Percentiles rank a stretch among this genome's conserved stretches.
These are phyloP conservation scores for Bombus superbus DNA, from an alignment of 1,140 invertebrate species.

Conservation along the genomic window DNA sequence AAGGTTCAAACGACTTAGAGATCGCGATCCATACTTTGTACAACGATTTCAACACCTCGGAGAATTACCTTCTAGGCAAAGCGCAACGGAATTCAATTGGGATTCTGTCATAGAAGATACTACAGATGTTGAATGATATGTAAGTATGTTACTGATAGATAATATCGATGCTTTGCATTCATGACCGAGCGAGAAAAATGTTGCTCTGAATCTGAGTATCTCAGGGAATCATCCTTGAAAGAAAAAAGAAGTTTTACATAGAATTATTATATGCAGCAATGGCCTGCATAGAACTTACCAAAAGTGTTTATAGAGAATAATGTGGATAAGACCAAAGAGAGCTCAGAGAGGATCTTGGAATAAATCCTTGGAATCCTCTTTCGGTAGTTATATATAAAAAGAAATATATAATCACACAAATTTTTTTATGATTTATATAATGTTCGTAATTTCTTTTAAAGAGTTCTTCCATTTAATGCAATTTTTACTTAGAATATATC, in stretches of 20 bases:
- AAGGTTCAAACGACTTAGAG: constrained; percentile 90
- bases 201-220: constrained; percentile 57
- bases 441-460: constrained; percentile 62
- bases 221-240: constrained; percentile 59
- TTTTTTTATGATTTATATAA: constrained; percentile 72
- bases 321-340: constrained; percentile 77
- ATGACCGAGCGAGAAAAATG: constrained; percentile 5
- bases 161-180: constrained; percentile 44
- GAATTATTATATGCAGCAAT: constrained; percentile 27
- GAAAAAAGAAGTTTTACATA: constrained; percentile 57
- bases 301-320: constrained; percentile 68
- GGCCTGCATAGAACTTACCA: constrained; percentile 59
- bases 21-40: constrained; percentile 90
- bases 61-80: constrained; percentile 87
- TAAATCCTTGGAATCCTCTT: constrained; percentile 58
- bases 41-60: constrained; percentile 91
- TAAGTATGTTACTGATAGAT: constrained; percentile 53
- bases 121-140: constrained; percentile 80
- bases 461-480: constrained; percentile 69
- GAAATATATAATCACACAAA: constrained; percentile 59
- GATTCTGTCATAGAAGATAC: constrained; percentile 91
- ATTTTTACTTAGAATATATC: constrained; percentile 47
- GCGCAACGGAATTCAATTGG: constrained; percentile 93
- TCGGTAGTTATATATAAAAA: constrained; percentile 45
- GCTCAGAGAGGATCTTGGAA: constrained; percentile 67